Evolutionary conservation across 2,888 invertebrate genomes (phyloP).

Genomic region (Lasioglossum calceatum): DNA sequence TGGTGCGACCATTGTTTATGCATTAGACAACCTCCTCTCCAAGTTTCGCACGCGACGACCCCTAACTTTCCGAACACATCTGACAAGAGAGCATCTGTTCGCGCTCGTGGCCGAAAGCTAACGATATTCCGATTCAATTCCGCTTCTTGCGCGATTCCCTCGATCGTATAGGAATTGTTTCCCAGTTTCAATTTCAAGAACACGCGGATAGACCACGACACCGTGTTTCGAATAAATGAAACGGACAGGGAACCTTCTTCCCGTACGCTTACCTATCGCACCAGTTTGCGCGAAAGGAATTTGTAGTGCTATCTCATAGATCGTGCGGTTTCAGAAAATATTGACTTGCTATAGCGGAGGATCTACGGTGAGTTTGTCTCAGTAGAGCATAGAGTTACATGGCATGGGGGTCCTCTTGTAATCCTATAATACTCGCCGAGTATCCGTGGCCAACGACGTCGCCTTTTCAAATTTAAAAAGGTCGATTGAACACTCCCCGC

Average conservation of each 20-base stretch:
- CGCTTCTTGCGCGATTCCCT: neutral
- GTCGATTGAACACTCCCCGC: neutral
- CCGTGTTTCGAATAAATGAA: neutral
- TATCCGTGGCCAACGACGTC: neutral
- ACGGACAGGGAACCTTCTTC: neutral
- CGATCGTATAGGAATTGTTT: neutral
- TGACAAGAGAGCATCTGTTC: neutral
- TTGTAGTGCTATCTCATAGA: neutral
- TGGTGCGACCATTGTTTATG: neutral
- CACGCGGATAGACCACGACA: neutral
- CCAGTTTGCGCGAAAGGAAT: neutral
- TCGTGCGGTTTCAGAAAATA: conserved; percentile 27
- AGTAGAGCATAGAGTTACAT: neutral
- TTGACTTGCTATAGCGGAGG: conserved; percentile 30
- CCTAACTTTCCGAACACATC: neutral
- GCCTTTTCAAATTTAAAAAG: neutral
- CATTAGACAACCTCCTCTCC: neutral
- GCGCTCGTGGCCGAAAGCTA: neutral
- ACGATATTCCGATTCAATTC: neutral
- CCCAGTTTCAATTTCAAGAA: neutral
- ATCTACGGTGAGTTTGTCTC: conserved; percentile 38
- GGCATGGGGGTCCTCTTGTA: neutral
- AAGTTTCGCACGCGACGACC: neutral
- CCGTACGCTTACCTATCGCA: no score
- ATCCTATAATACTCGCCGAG: neutral